These are phyloP conservation scores for Timema podura DNA, from an alignment of 2,888 invertebrate genomes.

Conservation along the genomic window DNA sequence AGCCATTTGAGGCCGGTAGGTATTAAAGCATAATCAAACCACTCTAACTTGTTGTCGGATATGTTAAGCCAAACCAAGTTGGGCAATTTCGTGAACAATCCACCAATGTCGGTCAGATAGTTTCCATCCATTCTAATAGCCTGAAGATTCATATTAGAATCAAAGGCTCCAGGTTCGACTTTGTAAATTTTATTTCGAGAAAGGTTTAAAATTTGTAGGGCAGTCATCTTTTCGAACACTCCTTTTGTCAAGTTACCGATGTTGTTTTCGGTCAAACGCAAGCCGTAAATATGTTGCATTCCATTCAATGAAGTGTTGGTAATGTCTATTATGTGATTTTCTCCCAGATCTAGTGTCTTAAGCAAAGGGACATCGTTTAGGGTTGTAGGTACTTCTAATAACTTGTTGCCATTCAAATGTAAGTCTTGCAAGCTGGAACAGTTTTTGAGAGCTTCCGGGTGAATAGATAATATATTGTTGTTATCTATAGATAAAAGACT, in stretches of 20 bases:
- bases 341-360: slow-evolving; percentile 77
- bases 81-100: slow-evolving; percentile 73
- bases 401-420: slow-evolving; percentile 76
- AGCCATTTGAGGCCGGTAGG: slow-evolving; percentile 80
- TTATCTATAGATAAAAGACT: slow-evolving; percentile 75
- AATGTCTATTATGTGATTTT: slow-evolving; percentile 76
- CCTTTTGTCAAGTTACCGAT: slow-evolving; percentile 75
- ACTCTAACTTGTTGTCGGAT: slow-evolving; percentile 76
- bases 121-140: slow-evolving; percentile 80
- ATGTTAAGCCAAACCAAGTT: slow-evolving; percentile 82
- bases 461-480: slow-evolving; percentile 70
- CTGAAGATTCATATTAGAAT: slow-evolving; percentile 70
- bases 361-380: slow-evolving; percentile 69
- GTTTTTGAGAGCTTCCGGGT: slow-evolving; percentile 71
- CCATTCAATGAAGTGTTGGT: slow-evolving; percentile 76
- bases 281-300: slow-evolving; percentile 73
- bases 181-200: slow-evolving; percentile 77
- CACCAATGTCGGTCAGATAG: slow-evolving; percentile 71
- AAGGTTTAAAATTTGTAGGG: slow-evolving; percentile 76
- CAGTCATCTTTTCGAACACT: slow-evolving; percentile 71
- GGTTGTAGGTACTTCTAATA: slow-evolving; percentile 68
- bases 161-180: slow-evolving; percentile 74
- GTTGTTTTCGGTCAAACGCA: slow-evolving; percentile 80
- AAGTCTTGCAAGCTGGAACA: slow-evolving; percentile 76
- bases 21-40: slow-evolving; percentile 82